Percentiles rank a stretch among this genome's conserved stretches.
These are phyloP conservation scores for Ypsolopha scabrella DNA, from an alignment of 2,888 invertebrate genomes.

Conservation along the genomic window DNA sequence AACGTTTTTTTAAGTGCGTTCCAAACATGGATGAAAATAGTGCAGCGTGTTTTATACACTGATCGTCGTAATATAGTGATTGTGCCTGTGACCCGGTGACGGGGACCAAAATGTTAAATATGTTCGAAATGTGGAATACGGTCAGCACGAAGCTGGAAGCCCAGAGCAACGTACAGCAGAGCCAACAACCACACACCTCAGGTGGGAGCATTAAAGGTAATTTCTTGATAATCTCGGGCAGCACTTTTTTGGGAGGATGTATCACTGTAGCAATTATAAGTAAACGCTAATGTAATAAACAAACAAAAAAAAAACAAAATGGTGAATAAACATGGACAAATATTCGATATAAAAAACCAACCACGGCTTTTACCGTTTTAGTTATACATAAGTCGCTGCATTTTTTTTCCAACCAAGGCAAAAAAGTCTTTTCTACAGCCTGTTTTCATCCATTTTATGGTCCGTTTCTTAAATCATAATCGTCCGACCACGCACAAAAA, in stretches of 20 bases:
- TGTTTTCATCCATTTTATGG: too few species aligned
- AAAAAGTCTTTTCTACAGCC: too few species aligned
- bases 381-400: too few species aligned
- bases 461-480: too few species aligned
- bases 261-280: too few species aligned
- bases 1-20: slow-evolving; percentile 20
- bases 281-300: too few species aligned
- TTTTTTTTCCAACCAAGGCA: too few species aligned
- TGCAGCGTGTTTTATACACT: slow-evolving; percentile 25
- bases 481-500: too few species aligned
- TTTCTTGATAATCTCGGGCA: slow-evolving; percentile 36
- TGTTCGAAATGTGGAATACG: slow-evolving; percentile 88
- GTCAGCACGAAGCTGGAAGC: slow-evolving; percentile 80
- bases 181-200: slow-evolving; percentile 82
- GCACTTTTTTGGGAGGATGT: background rate
- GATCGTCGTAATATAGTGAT: slow-evolving; percentile 12
- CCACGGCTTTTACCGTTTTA: too few species aligned
- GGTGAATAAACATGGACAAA: too few species aligned
- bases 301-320: too few species aligned
- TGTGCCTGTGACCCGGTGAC: slow-evolving; percentile 12
- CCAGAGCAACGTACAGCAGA: slow-evolving; percentile 73
- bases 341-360: too few species aligned
- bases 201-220: slow-evolving; percentile 88
- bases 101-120: slow-evolving; percentile 67
- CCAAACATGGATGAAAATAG: slow-evolving; percentile 32